phyloP scores from a whole-genome alignment of 1,140 invertebrate species.

The Apis cerana region DNA sequence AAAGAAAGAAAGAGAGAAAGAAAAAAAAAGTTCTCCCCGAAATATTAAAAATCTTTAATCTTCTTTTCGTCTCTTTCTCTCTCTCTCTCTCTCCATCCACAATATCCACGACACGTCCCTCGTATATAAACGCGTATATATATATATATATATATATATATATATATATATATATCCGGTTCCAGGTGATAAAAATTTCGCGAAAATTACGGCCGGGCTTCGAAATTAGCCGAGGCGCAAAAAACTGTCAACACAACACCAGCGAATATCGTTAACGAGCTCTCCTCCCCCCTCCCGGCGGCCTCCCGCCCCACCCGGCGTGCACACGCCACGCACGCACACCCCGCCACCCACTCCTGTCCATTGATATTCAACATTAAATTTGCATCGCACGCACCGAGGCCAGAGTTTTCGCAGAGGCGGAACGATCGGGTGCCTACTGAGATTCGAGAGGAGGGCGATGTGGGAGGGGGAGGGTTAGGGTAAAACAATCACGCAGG shows the following conservation, averaged over 20 bases:
- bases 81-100: too few relatives aligned
- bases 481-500: slow-evolving; percentile 81
- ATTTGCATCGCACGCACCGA: slow-evolving; percentile 75
- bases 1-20: too few relatives aligned
- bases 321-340: background rate
- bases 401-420: slow-evolving; percentile 61
- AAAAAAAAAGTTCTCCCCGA: too few relatives aligned
- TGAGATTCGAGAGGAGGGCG: slow-evolving; percentile 70
- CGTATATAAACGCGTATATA: background rate
- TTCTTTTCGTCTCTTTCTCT: too few relatives aligned
- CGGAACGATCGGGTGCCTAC: slow-evolving; percentile 67
- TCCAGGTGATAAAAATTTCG: slow-evolving; percentile 40
- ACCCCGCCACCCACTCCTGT: slow-evolving; percentile 9
- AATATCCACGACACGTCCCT: background rate
- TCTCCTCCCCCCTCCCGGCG: background rate
- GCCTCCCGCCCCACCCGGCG: background rate
- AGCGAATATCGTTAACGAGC: slow-evolving; percentile 52
- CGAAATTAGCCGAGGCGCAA: slow-evolving; percentile 1
- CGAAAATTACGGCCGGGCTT: slow-evolving; percentile 2
- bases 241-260: slow-evolving; percentile 52
- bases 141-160: too few relatives aligned
- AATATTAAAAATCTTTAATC: too few relatives aligned
- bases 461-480: slow-evolving; percentile 64
- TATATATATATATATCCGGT: too few relatives aligned
- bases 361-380: slow-evolving; percentile 75